Evolutionary conservation across 2,888 invertebrate genomes (phyloP), one percentile per base, ranked within the genome.

Genomic region (Drosophila prostipennis): DNA sequence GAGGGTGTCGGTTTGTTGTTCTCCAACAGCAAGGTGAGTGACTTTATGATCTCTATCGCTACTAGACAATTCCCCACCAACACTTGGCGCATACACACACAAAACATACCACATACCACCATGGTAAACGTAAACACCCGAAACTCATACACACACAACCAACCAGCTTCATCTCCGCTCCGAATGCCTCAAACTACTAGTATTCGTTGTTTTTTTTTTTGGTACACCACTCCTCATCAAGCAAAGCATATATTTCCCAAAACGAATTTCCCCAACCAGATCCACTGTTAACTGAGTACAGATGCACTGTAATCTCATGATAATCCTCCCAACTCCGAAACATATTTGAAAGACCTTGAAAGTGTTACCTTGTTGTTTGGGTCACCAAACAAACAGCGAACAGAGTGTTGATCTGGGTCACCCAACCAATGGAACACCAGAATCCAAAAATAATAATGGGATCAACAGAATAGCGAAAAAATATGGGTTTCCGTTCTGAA

Each of bases 1-100:
- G 99, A 99, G 93, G 99, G 99, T 90, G 98, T 99, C 89, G 98
- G 98, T 87, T 95, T 99, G 84, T 96, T 99, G 89, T 99, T 99
- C 94, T 98, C 98, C 89, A 98, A 98, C 93, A 98, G 98, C 96
- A 99, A 99, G 98, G 99, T 99, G 96, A 92, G 93, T 89, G 60
- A 92, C 43, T 48, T 5, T 5, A 23, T 40, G 29, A 14, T 42
- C 46, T 37, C 16, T 55, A 16, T 55, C 19, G 16, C 48, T 16
- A 48, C 43, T 39, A 57, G 57, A 42, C 48, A 4, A 46, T 34
- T 16, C 57, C 61, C 16, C 32, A 61, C 34, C 16, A 34, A 63
- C 61, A 58, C 48, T 53, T 43, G 26, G 43, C 45, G 37, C 29
- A 63, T 39, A 73, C 45, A 73, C 42, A 73, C 45, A 73, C 39